Evolutionary conservation across 2,113 vertebrate species (phyloP).

Genomic region (Hippolais icterina): DNA sequence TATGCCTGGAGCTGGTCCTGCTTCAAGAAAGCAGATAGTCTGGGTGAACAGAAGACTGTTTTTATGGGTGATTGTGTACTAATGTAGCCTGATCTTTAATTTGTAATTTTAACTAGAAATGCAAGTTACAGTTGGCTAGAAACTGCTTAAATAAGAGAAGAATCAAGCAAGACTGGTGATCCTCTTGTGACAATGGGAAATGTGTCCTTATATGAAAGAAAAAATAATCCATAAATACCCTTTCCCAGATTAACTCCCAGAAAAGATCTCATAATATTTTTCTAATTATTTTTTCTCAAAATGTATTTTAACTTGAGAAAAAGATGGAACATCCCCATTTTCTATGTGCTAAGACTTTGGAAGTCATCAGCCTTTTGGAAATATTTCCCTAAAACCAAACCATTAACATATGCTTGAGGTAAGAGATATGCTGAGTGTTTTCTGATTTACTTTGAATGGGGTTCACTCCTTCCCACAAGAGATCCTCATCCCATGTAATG

Average conservation of each 20-base stretch:
- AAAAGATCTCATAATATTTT: not conserved
- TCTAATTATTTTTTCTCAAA: not conserved
- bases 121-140: not conserved
- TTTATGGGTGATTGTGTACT: not conserved
- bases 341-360: not conserved
- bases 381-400: not conserved
- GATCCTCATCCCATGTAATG: not conserved
- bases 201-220: not conserved
- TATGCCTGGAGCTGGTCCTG: not conserved
- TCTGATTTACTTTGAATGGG: not conserved
- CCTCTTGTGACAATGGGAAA: not conserved
- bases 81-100: not conserved
- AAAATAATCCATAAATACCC: not conserved
- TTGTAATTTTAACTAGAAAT: not conserved
- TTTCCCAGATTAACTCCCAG: not conserved
- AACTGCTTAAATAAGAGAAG: not conserved
- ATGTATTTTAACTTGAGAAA: not conserved
- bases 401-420: not conserved
- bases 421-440: not conserved
- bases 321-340: not conserved
- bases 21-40: not conserved
- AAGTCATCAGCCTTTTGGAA: not conserved
- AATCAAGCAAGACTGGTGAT: not conserved
- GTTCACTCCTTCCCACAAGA: not conserved
- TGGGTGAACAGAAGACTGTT: not conserved